A percentile compares a stretch with the other conserved stretches of the same genome.
These are phyloP conservation scores for Corythoichthys haematopterus DNA, from an alignment of 2,113 vertebrate species.

Conservation along the genomic window DNA sequence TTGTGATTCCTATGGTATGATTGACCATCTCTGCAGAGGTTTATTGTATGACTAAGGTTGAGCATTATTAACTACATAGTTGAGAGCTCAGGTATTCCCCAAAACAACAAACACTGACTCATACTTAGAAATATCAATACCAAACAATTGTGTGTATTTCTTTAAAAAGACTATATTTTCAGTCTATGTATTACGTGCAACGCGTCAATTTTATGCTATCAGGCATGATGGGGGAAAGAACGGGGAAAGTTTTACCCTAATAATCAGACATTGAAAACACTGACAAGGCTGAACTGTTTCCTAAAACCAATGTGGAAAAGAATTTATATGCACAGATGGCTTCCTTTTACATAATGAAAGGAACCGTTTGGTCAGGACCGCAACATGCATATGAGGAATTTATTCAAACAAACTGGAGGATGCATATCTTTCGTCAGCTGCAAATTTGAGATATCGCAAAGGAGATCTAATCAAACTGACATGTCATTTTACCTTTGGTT, in stretches of 20 bases:
- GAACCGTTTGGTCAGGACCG: conserved; percentile 49
- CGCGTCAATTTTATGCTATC: conserved; percentile 27
- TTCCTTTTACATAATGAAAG: conserved; percentile 60
- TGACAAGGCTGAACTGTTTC: conserved; percentile 64
- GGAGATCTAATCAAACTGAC: conserved; percentile 51
- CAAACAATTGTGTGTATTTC: background rate
- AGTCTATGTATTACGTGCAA: conserved; percentile 11
- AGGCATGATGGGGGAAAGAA: conserved; percentile 5
- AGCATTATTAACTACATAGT: conserved; percentile 45
- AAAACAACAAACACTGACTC: conserved; percentile 5
- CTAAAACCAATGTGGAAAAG: conserved; percentile 57
- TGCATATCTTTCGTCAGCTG: conserved; percentile 62
- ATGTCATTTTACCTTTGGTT: conserved; percentile 55
- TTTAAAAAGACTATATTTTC: conserved; percentile 12
- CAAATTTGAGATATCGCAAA: conserved; percentile 59
- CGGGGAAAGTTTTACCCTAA: conserved; percentile 42
- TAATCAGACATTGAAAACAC: conserved; percentile 50
- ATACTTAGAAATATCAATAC: conserved; percentile 5
- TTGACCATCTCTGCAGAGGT: conserved; percentile 25
- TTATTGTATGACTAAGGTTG: conserved; percentile 42
- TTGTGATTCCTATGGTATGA: conserved; percentile 32
- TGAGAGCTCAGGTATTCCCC: conserved; percentile 37
- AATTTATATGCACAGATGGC: conserved; percentile 49
- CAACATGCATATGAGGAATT: conserved; percentile 57
- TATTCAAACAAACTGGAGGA: conserved; percentile 66